Evolutionary conservation across 2,797 vertebrate species (phyloP).

Genomic region (Buphagus erythrorhynchus): DNA sequence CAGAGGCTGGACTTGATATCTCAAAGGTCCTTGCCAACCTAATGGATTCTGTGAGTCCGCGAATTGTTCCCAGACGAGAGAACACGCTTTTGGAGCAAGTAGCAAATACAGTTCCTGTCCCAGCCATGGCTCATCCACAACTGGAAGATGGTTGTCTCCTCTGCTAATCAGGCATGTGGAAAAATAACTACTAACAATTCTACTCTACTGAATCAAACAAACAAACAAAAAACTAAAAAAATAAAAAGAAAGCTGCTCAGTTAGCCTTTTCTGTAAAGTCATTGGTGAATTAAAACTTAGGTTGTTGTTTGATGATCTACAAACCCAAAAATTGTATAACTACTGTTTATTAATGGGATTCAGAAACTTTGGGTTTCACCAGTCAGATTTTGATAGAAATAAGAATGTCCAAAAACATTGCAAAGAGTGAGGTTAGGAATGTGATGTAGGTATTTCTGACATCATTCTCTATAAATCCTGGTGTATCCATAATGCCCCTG

Average conservation of each 20-base stretch:
- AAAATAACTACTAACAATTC: background rate
- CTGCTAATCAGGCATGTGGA: background rate
- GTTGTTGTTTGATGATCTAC: background rate
- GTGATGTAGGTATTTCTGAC: background rate
- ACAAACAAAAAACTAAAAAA: background rate
- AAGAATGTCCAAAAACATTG: background rate
- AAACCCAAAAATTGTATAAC: background rate
- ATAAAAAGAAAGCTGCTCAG: background rate
- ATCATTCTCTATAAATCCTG: fast-evolving
- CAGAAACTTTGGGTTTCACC: background rate
- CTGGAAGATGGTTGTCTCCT: background rate
- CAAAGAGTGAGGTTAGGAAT: background rate
- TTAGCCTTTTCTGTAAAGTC: background rate
- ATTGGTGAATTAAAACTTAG: background rate
- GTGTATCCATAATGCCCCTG: background rate
- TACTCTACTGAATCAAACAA: background rate
- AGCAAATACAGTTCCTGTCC: background rate
- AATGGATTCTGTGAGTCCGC: background rate
- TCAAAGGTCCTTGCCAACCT: background rate
- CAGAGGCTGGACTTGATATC: fast-evolving
- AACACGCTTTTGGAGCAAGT: background rate
- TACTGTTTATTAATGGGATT: background rate
- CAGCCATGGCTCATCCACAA: fast-evolving
- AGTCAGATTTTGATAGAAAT: background rate
- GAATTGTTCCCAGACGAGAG: background rate